Base-by-base conservation (phyloP, 1,140 invertebrate genomes). In the Lucilia cuprina region DNA sequence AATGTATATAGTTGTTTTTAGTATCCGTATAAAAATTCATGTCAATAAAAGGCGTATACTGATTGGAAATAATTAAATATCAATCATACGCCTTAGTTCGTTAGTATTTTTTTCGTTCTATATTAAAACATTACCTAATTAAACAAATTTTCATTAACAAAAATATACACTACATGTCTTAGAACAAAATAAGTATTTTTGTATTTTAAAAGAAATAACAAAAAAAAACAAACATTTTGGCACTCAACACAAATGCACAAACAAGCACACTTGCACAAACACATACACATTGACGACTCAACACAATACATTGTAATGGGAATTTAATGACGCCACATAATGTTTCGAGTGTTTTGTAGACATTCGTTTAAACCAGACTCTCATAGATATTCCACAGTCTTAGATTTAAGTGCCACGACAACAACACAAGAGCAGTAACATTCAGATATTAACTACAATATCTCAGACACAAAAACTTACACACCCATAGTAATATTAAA, bases 301-400 rank as follows among this genome's bases (percentile, higher is more conserved):
- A 10, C 41, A 55, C 10, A 49, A 41, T 49, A 80, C 25, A 80
- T 80, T 80, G 77, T 80, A 80, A 80, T 80, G 77, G n/a, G 77
- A 49, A 80, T 50, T 80, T 80, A 80, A 80, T 80, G 77, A 80
- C 77, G 77, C 77, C 77, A 80, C 77, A 80, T 80, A 80, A 80
- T 80, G 77, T 80, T 80, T 80, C 77, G 50, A 80, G 77, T 49
- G 77, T 80, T 80, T 50, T 80, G 77, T 49, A 49, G 77, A 80
- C 41, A 50, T 70, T 70, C 65, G 65, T 70, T 70, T 19, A 21
- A 70, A 70, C 65, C 65, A 70, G 65, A 70, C 41, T 49, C 41
- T 80, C 60, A 70, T 70, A 70, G 17, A 70, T 70, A 19, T n/a
- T 70, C 21, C 65, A n/a, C n/a, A 19, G 65, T 70, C 65, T 70